A percentile compares a stretch with the other conserved stretches of the same genome.
Evolutionary conservation across 2,797 vertebrate genomes (phyloP).

Genomic region (Macroramphosus scolopax): DNA sequence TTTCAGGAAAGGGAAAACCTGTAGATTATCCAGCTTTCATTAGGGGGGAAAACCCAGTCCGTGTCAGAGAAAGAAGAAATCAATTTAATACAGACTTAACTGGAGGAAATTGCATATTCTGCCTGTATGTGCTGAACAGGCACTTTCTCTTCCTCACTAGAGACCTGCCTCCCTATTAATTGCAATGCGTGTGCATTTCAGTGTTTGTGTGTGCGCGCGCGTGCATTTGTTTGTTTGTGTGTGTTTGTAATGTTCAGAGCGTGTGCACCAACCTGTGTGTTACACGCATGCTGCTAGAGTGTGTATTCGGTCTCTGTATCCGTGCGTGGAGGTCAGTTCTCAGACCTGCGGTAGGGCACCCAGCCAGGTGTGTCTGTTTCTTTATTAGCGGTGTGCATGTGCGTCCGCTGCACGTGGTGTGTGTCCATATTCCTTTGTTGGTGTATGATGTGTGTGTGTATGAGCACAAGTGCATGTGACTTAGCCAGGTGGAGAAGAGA

Average conservation of each 20-base stretch:
- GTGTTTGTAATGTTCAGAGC: slow-evolving; percentile 29
- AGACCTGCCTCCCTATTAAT: slow-evolving; percentile 77
- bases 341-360: slow-evolving; percentile 43
- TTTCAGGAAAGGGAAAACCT: slow-evolving; percentile 81
- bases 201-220: slow-evolving; percentile 42
- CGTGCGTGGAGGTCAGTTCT: slow-evolving; percentile 62
- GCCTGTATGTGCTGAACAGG: slow-evolving; percentile 78
- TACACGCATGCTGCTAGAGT: too few relatives aligned
- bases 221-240: slow-evolving; percentile 57
- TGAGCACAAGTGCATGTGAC: slow-evolving; percentile 71
- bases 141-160: slow-evolving; percentile 77
- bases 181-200: slow-evolving; percentile 62
- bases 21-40: slow-evolving; percentile 84
- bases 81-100: slow-evolving; percentile 89
- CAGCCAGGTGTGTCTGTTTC: slow-evolving; percentile 53
- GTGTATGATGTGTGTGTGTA: slow-evolving; percentile 39
- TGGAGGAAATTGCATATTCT: slow-evolving; percentile 88
- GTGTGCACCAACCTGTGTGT: slow-evolving; percentile 39
- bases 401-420: slow-evolving; percentile 27
- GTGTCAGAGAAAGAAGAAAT: slow-evolving; percentile 85
- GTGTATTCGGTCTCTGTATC: too few relatives aligned
- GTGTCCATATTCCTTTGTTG: slow-evolving; percentile 53
- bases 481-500: slow-evolving; percentile 82
- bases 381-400: slow-evolving; percentile 39
- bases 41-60: slow-evolving; percentile 75